Conservation (phyloP, 2,888 invertebrate species). For the Bugula neritina region DNA sequence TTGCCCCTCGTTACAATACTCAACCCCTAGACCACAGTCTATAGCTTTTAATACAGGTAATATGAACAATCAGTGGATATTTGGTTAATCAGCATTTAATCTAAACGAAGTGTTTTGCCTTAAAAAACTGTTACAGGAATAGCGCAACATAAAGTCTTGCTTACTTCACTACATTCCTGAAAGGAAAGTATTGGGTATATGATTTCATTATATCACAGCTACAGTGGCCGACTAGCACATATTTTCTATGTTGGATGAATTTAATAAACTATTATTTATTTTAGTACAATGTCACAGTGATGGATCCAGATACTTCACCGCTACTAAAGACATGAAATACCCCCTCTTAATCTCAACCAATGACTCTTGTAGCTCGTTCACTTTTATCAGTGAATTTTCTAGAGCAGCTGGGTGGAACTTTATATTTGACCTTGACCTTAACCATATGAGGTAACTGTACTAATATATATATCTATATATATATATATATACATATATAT, state of each 20-base stretch:
- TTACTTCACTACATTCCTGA: too few species aligned
- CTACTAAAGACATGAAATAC: slow-evolving; percentile 8
- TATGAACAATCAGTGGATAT: not conserved
- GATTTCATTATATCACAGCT: too few species aligned
- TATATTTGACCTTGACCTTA: not conserved
- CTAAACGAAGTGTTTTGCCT: too few species aligned
- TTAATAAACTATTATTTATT: too few species aligned
- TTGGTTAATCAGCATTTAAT: too few species aligned
- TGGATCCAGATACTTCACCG: not conserved
- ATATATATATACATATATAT: not conserved
- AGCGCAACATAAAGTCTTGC: too few species aligned
- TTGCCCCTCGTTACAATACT: not conserved
- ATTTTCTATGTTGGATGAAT: too few species aligned
- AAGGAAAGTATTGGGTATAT: too few species aligned
- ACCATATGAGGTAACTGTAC: not conserved
- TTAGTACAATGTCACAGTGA: too few species aligned
- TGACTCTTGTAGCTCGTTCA: not conserved
- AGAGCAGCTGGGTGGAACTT: not conserved
- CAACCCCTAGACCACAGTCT: not conserved
- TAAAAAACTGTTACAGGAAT: too few species aligned
- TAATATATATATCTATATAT: too few species aligned
- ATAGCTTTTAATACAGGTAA: slow-evolving; percentile 2
- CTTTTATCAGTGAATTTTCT: not conserved
- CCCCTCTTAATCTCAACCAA: not conserved
- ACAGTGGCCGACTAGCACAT: too few species aligned